Evolutionary conservation across 2,888 invertebrate species (phyloP).

Genomic region (Ectemnius cavifrons): DNA sequence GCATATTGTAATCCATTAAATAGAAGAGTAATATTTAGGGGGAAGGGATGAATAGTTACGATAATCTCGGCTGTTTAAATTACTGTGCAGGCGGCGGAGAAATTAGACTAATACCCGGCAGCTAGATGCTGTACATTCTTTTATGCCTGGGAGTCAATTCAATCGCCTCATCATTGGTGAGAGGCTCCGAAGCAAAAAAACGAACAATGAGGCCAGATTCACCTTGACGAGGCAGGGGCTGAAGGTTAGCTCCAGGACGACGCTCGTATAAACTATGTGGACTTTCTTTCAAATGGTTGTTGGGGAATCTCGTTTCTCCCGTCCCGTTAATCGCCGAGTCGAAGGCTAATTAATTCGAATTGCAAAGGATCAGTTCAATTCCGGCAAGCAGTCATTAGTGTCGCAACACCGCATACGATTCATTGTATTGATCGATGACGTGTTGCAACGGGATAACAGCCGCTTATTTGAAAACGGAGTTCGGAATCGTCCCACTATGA

Average conservation of each 20-base stretch:
- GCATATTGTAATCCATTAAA: background rate
- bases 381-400: no score
- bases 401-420: no score
- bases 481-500: no score
- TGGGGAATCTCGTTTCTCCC: background rate
- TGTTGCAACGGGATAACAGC: no score
- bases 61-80: background rate
- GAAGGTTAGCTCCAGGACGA: conserved; percentile 12
- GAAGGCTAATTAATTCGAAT: no score
- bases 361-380: no score
- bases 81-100: background rate
- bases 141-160: background rate
- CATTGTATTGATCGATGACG: no score
- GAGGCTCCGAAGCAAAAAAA: background rate
- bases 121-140: background rate
- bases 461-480: no score
- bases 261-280: background rate
- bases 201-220: conserved; percentile 1
- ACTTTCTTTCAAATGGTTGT: background rate
- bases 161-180: background rate
- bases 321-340: no score
- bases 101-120: conserved; percentile 3
- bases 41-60: background rate
- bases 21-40: background rate
- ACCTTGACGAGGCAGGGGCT: background rate